Base-by-base conservation (phyloP, 2,888 invertebrate genomes). In the Thymelicus acteon region DNA sequence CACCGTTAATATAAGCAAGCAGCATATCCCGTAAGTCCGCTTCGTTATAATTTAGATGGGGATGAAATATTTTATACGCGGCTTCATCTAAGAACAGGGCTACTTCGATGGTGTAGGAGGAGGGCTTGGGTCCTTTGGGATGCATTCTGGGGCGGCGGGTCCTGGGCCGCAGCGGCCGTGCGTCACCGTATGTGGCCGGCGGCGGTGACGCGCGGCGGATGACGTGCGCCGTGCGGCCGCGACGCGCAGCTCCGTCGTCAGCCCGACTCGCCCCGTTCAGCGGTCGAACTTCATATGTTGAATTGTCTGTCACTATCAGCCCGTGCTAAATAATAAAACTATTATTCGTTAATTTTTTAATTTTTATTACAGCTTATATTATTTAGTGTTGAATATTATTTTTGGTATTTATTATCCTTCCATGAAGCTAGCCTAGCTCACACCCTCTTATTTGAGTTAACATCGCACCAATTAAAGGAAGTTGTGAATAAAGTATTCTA, bases 1-100 rank as follows among this genome's bases (percentile, higher is more conserved):
- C 96, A 77, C 96, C 96, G 84, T 97, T 97, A 77, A 97, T 94
- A 79, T 97, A 97, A 12, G 97, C 97, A 70, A 97, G 84, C n/a
- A 97, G 87, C 96, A 97, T 96, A 81, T 97, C 96, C 48, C 95
- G 92, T 60, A 97, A 86, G 79, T 95, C 95, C 12, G 90, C 91
- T 73, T 96, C 96, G 80, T 96, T 95, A 76, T 95, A 92, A 75
- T 95, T 94, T 74, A 96, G 94, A 81, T 95, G 96, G 0, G 97
- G 96, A 13, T 95, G 89, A 84, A 97, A 97, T 44, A 95, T 94
- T 80, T 95, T 95, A 80, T 97, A 97, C 0, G 95, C 97, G 0
- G 96, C 95, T 82, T 96, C 96, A 80, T 97, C 97, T 77, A 97
- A 95, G 85, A 97, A 97, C 57, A 97, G 86, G 0, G 96, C 97